These are phyloP conservation scores for Pimephales promelas DNA, from an alignment of 2,113 vertebrate species.

Conservation along the genomic window DNA sequence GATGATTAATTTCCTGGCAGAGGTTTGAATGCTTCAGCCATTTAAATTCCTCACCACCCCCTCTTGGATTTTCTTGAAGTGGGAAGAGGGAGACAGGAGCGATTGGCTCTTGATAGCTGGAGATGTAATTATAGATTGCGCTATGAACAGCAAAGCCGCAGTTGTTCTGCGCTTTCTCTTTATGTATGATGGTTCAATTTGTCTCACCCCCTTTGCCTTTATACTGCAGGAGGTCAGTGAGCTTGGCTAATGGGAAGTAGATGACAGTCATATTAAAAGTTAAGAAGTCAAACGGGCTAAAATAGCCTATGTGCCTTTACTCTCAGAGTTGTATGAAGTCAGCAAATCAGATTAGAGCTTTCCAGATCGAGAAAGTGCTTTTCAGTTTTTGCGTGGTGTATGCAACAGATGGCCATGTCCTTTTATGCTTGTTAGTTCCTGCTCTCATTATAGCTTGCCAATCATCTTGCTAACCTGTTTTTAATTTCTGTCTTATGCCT, in stretches of 20 bases:
- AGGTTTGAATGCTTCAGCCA: conserved; percentile 5
- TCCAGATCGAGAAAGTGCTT: too few relatives aligned
- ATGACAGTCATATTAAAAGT: not conserved
- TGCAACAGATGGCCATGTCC: too few relatives aligned
- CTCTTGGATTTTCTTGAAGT: conserved; percentile 18
- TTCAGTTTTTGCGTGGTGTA: too few relatives aligned
- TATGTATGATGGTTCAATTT: not conserved
- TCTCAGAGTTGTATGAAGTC: too few relatives aligned
- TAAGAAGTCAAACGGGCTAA: conserved; percentile 4
- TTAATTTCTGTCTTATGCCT: too few relatives aligned
- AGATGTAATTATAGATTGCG: conserved; percentile 52
- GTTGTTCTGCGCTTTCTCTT: not conserved
- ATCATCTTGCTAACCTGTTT: too few relatives aligned
- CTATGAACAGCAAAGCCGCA: not conserved
- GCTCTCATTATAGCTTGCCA: too few relatives aligned
- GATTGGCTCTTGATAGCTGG: conserved; percentile 42
- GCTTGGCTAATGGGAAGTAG: not conserved
- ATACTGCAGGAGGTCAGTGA: not conserved
- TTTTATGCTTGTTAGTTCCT: too few relatives aligned
- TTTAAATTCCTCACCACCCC: conserved; percentile 34
- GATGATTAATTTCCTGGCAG: conserved; percentile 28
- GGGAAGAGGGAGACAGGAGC: conserved; percentile 17
- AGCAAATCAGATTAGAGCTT: too few relatives aligned
- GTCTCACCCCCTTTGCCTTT: not conserved
- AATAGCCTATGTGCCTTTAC: not conserved